Percentiles rank a stretch among this genome's conserved stretches.
phyloP scores from a whole-genome alignment of 2,113 vertebrate genomes.

The Opisthocomus hoazin region DNA sequence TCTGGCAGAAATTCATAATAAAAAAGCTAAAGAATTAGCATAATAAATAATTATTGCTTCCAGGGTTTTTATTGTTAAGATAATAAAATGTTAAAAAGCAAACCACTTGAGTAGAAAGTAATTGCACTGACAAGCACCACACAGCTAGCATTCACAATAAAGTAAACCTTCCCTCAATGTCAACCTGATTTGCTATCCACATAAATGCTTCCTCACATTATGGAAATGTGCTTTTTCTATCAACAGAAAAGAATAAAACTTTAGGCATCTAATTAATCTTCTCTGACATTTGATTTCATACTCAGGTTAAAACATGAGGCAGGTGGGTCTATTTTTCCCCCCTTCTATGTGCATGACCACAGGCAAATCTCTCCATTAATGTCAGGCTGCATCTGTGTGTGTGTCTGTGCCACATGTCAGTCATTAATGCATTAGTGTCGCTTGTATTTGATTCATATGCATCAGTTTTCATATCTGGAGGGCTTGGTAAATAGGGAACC shows the following conservation, averaged over 20 bases:
- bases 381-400: conserved; percentile 84
- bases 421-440: conserved; percentile 87
- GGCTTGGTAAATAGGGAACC: conserved; percentile 54
- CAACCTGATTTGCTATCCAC: conserved; percentile 71
- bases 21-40: conserved; percentile 77
- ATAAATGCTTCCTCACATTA: conserved; percentile 74
- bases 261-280: conserved; percentile 85
- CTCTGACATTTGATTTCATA: conserved; percentile 83
- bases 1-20: conserved; percentile 67
- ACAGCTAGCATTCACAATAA: conserved; percentile 70
- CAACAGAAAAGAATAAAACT: conserved; percentile 73
- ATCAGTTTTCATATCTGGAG: conserved; percentile 69
- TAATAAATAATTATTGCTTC: conserved; percentile 93
- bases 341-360: conserved; percentile 72
- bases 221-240: conserved; percentile 79
- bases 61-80: conserved; percentile 84
- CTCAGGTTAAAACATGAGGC: conserved; percentile 75
- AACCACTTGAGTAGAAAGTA: conserved; percentile 79
- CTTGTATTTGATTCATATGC: conserved; percentile 74
- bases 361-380: conserved; percentile 95
- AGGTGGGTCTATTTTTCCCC: conserved; percentile 29
- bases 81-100: conserved; percentile 84
- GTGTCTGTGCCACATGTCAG: conserved; percentile 76
- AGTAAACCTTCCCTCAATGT: conserved; percentile 73
- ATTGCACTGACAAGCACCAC: conserved; percentile 77